Evolutionary conservation across 2,888 invertebrate genomes (phyloP).

Genomic region (Ormyrus rosae): DNA sequence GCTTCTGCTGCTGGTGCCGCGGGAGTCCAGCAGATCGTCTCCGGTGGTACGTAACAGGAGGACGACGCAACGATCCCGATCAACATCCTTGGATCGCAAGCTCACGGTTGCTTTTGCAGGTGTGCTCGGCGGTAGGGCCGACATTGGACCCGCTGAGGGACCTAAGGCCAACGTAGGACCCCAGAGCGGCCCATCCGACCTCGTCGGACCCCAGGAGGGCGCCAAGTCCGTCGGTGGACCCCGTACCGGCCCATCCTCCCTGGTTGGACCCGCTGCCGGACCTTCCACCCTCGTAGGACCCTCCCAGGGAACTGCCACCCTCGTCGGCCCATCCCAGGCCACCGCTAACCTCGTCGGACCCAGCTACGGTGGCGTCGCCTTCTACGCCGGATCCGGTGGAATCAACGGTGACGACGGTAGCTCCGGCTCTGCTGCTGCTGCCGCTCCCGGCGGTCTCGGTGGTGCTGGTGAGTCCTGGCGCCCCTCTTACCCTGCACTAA

Average conservation of each 20-base stretch:
- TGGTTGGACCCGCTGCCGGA: conserved; percentile 73
- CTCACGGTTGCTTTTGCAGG: conserved; percentile 59
- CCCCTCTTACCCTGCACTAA: no score
- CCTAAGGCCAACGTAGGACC: conserved; percentile 75
- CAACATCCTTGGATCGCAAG: background rate
- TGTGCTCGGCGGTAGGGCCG: conserved; percentile 73
- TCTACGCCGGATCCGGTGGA: conserved; percentile 73
- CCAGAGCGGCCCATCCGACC: conserved; percentile 73
- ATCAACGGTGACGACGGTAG: conserved; percentile 75
- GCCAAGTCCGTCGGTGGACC: conserved; percentile 74
- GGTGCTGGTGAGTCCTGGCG: conserved; percentile 55
- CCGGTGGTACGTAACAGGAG: conserved; percentile 69
- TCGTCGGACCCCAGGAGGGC: conserved; percentile 75
- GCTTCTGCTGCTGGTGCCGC: conserved; percentile 74
- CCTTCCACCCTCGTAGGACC: conserved; percentile 74
- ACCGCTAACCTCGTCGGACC: conserved; percentile 75
- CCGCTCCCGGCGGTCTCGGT: conserved; percentile 70
- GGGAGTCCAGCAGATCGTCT: conserved; percentile 74
- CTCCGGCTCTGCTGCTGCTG: conserved; percentile 74
- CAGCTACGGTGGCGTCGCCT: conserved; percentile 73
- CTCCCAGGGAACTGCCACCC: conserved; percentile 73
- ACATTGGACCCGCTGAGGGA: conserved; percentile 75
- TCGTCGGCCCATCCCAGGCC: conserved; percentile 73
- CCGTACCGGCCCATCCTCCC: conserved; percentile 73
- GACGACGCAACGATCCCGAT: no score